Conservation (phyloP, 2,113 vertebrate species). For the Tetrax tetrax region DNA sequence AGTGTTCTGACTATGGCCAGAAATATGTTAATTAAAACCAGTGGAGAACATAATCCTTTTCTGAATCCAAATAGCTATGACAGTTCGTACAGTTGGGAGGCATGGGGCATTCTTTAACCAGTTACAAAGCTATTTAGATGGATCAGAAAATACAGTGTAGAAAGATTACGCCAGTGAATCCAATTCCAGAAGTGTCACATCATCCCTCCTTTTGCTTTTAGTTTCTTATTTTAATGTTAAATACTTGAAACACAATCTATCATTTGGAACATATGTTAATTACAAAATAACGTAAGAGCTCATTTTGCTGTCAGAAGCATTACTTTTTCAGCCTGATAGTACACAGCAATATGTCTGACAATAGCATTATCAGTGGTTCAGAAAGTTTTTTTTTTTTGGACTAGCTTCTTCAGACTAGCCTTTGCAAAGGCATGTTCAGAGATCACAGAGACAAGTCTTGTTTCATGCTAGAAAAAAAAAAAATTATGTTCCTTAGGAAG, state of each 20-base stretch:
- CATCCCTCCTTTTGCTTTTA: conserved; percentile 1
- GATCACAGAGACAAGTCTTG: neutral
- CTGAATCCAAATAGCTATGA: conserved; percentile 42
- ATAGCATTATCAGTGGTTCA: neutral
- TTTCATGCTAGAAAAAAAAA: neutral
- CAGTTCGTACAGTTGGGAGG: conserved; percentile 20
- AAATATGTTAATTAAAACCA: conserved; percentile 53
- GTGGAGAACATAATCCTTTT: conserved; percentile 33
- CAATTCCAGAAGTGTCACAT: conserved; percentile 18
- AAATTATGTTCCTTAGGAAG: neutral
- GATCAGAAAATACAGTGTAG: conserved; percentile 18
- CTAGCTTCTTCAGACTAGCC: neutral
- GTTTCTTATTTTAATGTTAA: conserved; percentile 38
- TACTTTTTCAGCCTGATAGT: neutral
- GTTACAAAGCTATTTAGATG: conserved; percentile 39
- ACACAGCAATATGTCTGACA: neutral
- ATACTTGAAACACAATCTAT: conserved; percentile 31
- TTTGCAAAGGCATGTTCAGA: neutral
- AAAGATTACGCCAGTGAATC: conserved; percentile 27
- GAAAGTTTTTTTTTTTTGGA: neutral
- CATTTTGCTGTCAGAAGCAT: conserved; percentile 10
- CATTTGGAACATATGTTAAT: conserved; percentile 33
- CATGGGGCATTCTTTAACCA: neutral
- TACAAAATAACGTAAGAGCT: conserved; percentile 9
- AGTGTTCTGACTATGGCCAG: conserved; percentile 35